A percentile compares a stretch with the other conserved stretches of the same genome.
These are phyloP conservation scores for Ophion ellenae DNA, from an alignment of 2,888 invertebrate genomes.

Conservation along the genomic window DNA sequence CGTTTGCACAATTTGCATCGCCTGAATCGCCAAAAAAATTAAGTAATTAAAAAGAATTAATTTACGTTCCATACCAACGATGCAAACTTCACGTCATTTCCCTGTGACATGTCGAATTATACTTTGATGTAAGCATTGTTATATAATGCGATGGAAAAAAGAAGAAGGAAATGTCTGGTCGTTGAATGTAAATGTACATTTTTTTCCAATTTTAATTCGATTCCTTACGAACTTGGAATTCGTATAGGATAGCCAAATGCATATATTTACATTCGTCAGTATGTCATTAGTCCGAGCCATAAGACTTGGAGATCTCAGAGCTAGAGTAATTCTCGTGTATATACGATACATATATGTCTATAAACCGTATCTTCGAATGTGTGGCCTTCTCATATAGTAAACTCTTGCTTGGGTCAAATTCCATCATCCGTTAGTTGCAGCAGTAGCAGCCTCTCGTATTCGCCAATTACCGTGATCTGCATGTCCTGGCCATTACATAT, in stretches of 20 bases:
- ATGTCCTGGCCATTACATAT: conserved; percentile 25
- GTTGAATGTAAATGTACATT: conserved; percentile 16
- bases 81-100: too few relatives aligned
- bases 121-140: background rate
- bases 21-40: too few relatives aligned
- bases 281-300: conserved; percentile 7
- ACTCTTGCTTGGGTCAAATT: conserved; percentile 57
- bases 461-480: conserved; percentile 33
- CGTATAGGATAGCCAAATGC: conserved; percentile 1
- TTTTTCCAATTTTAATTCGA: conserved; percentile 24
- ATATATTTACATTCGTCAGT: conserved; percentile 22
- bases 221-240: conserved; percentile 11
- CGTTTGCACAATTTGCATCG: too few relatives aligned
- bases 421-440: conserved; percentile 43
- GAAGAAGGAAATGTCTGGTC: background rate
- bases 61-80: too few relatives aligned
- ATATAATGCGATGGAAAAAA: background rate
- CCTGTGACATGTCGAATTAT: background rate
- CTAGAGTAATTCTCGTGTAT: conserved; percentile 13
- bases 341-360: background rate
- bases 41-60: too few relatives aligned
- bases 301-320: conserved; percentile 10
- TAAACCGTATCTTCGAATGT: background rate
- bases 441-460: conserved; percentile 39
- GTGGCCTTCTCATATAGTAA: conserved; percentile 25